Base-by-base conservation (phyloP, 2,113 vertebrate genomes). In the Trematocara zebra region DNA sequence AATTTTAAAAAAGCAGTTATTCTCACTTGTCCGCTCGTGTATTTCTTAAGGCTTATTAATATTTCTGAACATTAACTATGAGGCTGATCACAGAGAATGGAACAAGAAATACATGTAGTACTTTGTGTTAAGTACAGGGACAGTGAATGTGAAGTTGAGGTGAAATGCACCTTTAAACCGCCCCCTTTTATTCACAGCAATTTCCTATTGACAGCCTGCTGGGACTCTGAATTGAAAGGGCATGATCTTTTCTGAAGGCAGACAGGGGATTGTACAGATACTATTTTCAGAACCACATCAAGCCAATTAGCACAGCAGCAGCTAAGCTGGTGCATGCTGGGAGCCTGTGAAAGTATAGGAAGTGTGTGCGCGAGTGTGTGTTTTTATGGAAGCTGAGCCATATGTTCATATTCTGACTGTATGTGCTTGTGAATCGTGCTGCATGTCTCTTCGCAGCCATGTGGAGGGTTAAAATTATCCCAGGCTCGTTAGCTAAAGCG, bases 221-320 rank as follows among this genome's bases (percentile, higher is more conserved):
- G 93, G 90, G 92, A 92, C 83, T 87, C 15, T 59, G 90, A 91
- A 94, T 86, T 87, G 88, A 93, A 94, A 94, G 92, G 93, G 89
- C 93, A 92, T 78, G 89, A 93, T 94, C 91, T 95, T 93, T 93
- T 86, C 69, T 90, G 87, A 81, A 88, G 90, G 89, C 90, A 88
- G 87, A 90, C 89, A 26, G 85, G 87, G 91, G 88, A 89, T 90
- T 74, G 87, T 83, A 81, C 87, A 23, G 87, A 87, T 84, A 83
- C 93, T 92, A 92, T 94, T 93, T 95, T 92, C 93, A 94, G 93
- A 94, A 89, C 72, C 89, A 92, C 92, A 93, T 95, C 93, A 94
- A 94, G 94, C 93, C 93, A 95, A 96, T 96, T 94, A 94, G 93
- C 92, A 64, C 92, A 93, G 92, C 91, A 83, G 92, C 87, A 82